Percentiles rank a stretch among this genome's conserved stretches.
These are phyloP conservation scores for Gallinago paraguaiae DNA, from an alignment of 2,113 vertebrate genomes.

Conservation along the genomic window DNA sequence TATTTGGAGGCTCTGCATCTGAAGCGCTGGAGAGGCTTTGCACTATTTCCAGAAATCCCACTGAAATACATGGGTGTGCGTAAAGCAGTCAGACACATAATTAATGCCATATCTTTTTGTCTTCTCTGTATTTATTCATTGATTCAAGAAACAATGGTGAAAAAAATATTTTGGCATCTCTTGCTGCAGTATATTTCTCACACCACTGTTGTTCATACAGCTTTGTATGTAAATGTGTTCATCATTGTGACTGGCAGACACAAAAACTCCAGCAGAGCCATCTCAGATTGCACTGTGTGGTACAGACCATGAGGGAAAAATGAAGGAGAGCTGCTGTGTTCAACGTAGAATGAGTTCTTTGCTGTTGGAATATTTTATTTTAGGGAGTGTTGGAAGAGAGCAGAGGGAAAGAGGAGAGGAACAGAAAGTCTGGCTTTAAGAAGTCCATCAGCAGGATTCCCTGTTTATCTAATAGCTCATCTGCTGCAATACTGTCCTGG, in stretches of 20 bases:
- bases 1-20: conserved; percentile 12
- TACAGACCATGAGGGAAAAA: not conserved
- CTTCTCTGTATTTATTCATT: not conserved
- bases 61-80: not conserved
- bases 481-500: not conserved
- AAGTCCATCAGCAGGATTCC: not conserved
- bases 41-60: conserved; percentile 16
- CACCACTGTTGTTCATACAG: not conserved
- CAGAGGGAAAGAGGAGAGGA: not conserved
- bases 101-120: not conserved
- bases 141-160: not conserved
- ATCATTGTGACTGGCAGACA: not conserved
- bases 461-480: not conserved
- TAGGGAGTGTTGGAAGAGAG: not conserved
- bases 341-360: not conserved
- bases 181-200: not conserved
- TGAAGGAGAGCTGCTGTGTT: not conserved
- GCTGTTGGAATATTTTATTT: not conserved
- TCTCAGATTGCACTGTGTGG: not conserved
- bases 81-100: not conserved
- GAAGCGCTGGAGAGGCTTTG: not conserved
- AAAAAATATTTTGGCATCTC: not conserved
- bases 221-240: not conserved
- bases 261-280: not conserved
- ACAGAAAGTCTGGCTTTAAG: not conserved